Conservation (phyloP, 2,113 vertebrate species). For the human (Homo sapiens) region GRCh38 chr9:8677501-8678000, state of each 20-base stretch:
- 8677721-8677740: neutral
- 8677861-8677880: neutral
- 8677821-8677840: neutral
- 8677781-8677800: conserved; percentile 19
- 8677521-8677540: too few species aligned
- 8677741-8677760: conserved; percentile 33
- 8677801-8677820: neutral
- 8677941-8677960: neutral
- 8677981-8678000: neutral
- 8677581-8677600: too few species aligned
- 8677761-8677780: neutral
- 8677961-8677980: neutral
- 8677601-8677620: too few species aligned
- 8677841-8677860: neutral
- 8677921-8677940: neutral
- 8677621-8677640: too few species aligned
- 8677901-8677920: neutral
- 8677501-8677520: too few species aligned
- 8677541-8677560: too few species aligned
- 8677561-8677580: too few species aligned
- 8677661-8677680: neutral
- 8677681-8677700: conserved; percentile 2
- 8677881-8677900: neutral
- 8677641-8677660: too few species aligned
- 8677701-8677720: neutral